These are phyloP conservation scores for Netelia fuscicornis DNA, from an alignment of 2,888 invertebrate species.

Conservation along the genomic window DNA sequence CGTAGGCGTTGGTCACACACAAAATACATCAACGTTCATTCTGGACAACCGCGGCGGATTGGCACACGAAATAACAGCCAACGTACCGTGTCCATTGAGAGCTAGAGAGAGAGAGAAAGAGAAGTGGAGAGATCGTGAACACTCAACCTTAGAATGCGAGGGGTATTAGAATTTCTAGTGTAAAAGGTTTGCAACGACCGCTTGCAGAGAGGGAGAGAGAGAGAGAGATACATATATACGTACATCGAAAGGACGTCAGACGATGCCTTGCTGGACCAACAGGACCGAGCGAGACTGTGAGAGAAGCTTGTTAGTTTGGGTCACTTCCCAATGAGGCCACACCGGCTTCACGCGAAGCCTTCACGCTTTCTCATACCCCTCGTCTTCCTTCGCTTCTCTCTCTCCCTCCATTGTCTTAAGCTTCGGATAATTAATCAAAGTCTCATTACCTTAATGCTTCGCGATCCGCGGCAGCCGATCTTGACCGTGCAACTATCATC, in stretches of 20 bases:
- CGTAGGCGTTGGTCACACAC: constrained; percentile 33
- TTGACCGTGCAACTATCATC: constrained; percentile 55
- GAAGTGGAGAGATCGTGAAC: background rate
- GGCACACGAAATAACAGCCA: constrained; percentile 18
- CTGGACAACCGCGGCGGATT: constrained; percentile 38
- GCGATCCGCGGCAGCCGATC: constrained; percentile 41
- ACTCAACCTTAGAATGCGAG: constrained; percentile 4
- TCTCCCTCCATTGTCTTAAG: constrained; percentile 60
- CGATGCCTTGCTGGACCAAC: constrained; percentile 29
- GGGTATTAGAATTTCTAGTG: constrained; percentile 25
- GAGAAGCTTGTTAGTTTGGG: constrained; percentile 47
- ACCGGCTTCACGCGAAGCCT: constrained; percentile 27
- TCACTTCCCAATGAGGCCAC: constrained; percentile 66
- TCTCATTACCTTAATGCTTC: constrained; percentile 75
- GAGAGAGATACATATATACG: too few relatives aligned
- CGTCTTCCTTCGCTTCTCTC: constrained; percentile 17
- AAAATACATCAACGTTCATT: constrained; percentile 50
- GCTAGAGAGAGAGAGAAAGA: background rate
- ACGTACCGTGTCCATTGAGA: constrained; percentile 20
- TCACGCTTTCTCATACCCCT: constrained; percentile 32
- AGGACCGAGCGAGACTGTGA: background rate
- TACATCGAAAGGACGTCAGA: background rate
- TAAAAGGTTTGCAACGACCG: constrained; percentile 31
- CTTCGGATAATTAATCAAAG: constrained; percentile 78
- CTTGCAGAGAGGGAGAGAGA: too few relatives aligned